phyloP scores from a whole-genome alignment of 2,888 invertebrate species.

The Cepaea hortensis region DNA sequence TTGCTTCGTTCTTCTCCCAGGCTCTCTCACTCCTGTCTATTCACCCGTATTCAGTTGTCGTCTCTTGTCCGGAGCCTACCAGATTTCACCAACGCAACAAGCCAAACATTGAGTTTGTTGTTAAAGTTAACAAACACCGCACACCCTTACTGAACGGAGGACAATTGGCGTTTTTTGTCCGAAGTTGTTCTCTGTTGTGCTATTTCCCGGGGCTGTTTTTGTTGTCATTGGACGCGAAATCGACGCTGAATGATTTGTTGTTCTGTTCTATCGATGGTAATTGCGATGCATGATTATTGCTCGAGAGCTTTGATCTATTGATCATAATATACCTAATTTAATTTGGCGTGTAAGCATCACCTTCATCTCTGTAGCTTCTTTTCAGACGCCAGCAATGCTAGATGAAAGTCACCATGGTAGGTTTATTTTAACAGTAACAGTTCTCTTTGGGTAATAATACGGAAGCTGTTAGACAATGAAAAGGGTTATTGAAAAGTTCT shows the following conservation, averaged over 20 bases:
- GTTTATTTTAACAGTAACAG: too few species aligned
- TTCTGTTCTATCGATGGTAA: neutral
- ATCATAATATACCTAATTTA: neutral
- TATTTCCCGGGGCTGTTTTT: neutral
- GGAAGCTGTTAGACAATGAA: too few species aligned
- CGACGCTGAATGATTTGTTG: neutral
- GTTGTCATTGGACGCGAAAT: neutral
- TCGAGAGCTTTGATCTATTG: slow-evolving; percentile 6
- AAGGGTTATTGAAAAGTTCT: too few species aligned
- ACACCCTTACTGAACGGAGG: neutral
- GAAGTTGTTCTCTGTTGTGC: neutral
- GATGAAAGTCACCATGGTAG: too few species aligned
- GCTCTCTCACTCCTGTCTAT: neutral
- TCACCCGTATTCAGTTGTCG: neutral
- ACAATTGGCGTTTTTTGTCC: neutral
- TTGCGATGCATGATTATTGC: neutral
- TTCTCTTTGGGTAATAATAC: too few species aligned
- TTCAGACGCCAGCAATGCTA: neutral
- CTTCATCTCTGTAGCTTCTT: neutral
- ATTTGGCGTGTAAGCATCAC: neutral
- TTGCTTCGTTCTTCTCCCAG: slow-evolving; percentile 2
- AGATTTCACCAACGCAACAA: neutral
- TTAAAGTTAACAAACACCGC: slow-evolving; percentile 3
- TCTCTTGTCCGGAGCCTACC: neutral
- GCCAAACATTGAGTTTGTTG: neutral